Base-by-base conservation (phyloP, 2,797 vertebrate genomes). In the Hephaestus fuliginosus region DNA sequence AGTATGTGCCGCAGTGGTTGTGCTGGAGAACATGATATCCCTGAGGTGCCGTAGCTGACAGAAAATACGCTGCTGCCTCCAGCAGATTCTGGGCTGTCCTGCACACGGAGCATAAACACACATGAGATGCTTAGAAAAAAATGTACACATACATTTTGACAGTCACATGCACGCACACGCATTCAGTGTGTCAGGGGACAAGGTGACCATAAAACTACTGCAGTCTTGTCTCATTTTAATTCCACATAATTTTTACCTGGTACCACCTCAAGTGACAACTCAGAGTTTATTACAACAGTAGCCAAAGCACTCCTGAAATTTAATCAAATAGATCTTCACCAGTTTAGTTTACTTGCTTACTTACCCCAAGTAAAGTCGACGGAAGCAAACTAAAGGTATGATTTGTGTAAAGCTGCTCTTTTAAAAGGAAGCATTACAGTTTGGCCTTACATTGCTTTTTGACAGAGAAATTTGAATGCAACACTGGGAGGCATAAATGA, bases 21-120 rank as follows among this genome's bases (percentile, higher is more conserved):
- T 84, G 80, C 65, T 64, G 62, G 72, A 81, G 79, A 83, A 88
- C 79, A 77, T 76, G 68, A 64, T 75, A 81, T 88, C 80, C 87
- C 91, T 41, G 14, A 78, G 85, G 87, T 81, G 81, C 51, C 75
- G 69, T 82, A 62, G 73, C 72, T 73, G 72, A 41, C 69, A 63
- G 76, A 74, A 76, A 84, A 88, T 74, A 63, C 60, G 61, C 62
- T 66, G 66, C 70, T 69, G 73, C 86, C 84, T 91, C 62, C 62
- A 88, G 87, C 81, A 86, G 66, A 85, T 82, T 74, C 70, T 66
- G 10, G 1, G 56, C 57, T 75, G 66, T 61, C 65, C 74, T 74
- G 58, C 15, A 71, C 67, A 57, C 18, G 22, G 10, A 25, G 30
- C 3, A 48, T 6, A 22, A 3, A 48, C 33, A 39, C 15, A 64